Evolutionary conservation across 2,797 vertebrate genomes (phyloP).

Genomic region (Enoplosus armatus): DNA sequence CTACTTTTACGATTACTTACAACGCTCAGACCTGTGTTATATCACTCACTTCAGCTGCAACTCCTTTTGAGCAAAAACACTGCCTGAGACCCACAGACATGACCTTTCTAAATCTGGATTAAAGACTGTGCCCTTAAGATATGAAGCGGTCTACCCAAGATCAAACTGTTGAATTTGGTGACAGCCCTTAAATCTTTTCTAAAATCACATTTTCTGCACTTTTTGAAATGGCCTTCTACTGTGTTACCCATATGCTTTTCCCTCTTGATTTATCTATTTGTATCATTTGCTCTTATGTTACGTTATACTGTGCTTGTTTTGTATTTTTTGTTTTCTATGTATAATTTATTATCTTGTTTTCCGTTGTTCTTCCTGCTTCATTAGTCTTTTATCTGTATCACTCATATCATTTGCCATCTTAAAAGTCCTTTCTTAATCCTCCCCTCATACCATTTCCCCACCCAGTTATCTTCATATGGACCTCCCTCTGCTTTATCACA

Average conservation of each 20-base stretch:
- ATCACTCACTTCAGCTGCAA: conserved; percentile 21
- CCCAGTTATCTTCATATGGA: conserved; percentile 63
- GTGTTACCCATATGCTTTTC: neutral
- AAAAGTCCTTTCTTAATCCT: conserved; percentile 52
- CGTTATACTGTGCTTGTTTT: neutral
- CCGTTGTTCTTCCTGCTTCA: neutral
- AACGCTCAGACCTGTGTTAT: conserved; percentile 25
- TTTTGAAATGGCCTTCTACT: neutral
- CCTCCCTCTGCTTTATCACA: conserved; percentile 64
- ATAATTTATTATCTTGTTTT: conserved; percentile 20
- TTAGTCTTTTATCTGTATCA: conserved; percentile 30
- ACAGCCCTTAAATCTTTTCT: conserved; percentile 31
- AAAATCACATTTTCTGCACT: conserved; percentile 25
- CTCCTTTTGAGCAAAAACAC: conserved; percentile 23
- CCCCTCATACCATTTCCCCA: conserved; percentile 35
- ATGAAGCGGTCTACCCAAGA: conserved; percentile 1
- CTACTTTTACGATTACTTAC: neutral
- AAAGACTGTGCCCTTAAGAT: conserved; percentile 33
- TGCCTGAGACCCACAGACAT: conserved; percentile 6
- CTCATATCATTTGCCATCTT: conserved; percentile 40
- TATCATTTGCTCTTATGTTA: neutral
- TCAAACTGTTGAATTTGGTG: conserved; percentile 20
- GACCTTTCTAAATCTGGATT: conserved; percentile 59
- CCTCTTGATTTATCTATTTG: neutral
- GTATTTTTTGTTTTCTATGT: neutral